Conservation (phyloP, 1,140 invertebrate genomes). For the Harpegnathos saltator region DNA sequence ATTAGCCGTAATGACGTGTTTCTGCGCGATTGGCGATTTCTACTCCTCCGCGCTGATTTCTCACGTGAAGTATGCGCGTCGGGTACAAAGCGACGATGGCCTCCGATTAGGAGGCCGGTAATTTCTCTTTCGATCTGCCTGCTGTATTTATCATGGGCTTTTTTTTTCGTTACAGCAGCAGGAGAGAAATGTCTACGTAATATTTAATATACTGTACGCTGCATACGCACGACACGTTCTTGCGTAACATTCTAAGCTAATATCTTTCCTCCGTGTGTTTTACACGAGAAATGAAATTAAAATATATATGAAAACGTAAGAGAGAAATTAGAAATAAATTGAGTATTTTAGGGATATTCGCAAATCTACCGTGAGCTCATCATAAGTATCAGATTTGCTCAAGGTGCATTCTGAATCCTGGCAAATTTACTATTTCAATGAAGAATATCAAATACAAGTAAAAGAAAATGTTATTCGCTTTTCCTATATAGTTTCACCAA, state of each 20-base stretch:
- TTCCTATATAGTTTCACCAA: too few relatives aligned
- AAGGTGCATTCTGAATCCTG: too few relatives aligned
- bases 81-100: constrained; percentile 36
- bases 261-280: constrained; percentile 81
- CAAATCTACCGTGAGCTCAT: too few relatives aligned
- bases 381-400: too few relatives aligned
- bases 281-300: constrained; percentile 67
- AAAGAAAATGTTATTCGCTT: too few relatives aligned
- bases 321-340: too few relatives aligned
- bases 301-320: too few relatives aligned
- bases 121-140: constrained; percentile 57
- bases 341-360: too few relatives aligned
- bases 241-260: constrained; percentile 76
- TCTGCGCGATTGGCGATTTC: constrained; percentile 53
- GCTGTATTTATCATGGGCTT: constrained; percentile 1
- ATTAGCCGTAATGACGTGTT: constrained; percentile 58
- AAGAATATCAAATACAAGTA: too few relatives aligned
- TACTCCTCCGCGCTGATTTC: constrained; percentile 51
- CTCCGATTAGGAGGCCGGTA: constrained; percentile 54
- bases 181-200: constrained; percentile 10
- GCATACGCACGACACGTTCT: neutral
- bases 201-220: constrained; percentile 16
- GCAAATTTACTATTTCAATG: too few relatives aligned
- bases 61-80: constrained; percentile 45
- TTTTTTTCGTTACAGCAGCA: constrained; percentile 19